These are phyloP conservation scores for Vombatus ursinus DNA, from an alignment of 2,113 vertebrate species.

Conservation along the genomic window DNA sequence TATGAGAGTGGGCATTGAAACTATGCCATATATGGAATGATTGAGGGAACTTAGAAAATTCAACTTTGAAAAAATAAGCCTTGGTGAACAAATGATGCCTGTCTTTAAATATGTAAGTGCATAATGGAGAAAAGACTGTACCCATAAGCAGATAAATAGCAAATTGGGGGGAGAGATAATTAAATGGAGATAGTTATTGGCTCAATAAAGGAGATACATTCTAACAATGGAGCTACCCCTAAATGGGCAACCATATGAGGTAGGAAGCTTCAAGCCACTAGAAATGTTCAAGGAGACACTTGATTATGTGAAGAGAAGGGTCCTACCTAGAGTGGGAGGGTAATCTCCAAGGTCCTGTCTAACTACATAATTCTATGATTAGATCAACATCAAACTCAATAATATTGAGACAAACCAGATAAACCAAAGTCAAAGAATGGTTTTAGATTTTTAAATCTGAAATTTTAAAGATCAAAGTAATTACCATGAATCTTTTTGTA, in stretches of 20 bases:
- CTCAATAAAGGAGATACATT: not conserved
- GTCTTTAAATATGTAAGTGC: not conserved
- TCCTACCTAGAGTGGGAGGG: not conserved
- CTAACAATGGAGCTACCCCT: not conserved
- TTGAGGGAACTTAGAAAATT: not conserved
- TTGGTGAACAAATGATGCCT: not conserved
- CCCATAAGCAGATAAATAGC: not conserved
- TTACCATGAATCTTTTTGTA: not conserved
- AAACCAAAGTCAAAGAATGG: not conserved
- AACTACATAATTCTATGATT: not conserved
- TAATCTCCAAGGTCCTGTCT: not conserved
- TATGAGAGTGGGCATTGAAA: not conserved
- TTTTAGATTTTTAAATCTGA: not conserved
- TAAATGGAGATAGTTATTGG: not conserved
- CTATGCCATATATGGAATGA: not conserved
- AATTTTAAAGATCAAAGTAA: not conserved
- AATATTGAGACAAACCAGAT: not conserved
- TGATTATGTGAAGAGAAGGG: not conserved
- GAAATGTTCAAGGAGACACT: not conserved
- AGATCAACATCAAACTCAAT: not conserved
- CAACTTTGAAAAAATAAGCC: not conserved
- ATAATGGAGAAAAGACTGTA: not conserved
- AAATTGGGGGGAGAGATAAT: not conserved
- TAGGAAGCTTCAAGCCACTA: not conserved
- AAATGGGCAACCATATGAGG: not conserved